Base-by-base conservation (phyloP, 2,797 vertebrate genomes). In the Ctenopoma multispine region DNA sequence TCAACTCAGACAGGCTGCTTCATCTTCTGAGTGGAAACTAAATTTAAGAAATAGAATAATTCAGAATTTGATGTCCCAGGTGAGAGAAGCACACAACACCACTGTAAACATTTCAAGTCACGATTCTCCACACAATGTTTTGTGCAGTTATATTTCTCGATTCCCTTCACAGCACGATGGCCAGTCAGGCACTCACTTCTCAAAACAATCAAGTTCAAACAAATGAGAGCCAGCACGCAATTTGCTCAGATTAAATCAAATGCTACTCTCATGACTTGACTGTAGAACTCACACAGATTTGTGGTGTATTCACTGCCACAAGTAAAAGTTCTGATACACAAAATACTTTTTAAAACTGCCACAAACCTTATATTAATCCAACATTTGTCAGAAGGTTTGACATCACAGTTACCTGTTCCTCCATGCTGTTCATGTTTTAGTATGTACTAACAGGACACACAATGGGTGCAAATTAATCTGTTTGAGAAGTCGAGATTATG, bases 21-120 rank as follows among this genome's bases (percentile, higher is more conserved):
- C 36, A 17, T 49, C 51, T 3, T 23, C 9, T 65, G 50, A 36
- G 41, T 69, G 31, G 61, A 73, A 61, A 77, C 36, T 12, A 69
- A 46, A 31, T 31, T 13, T 31, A 21, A 36, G 58, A 46, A 47
- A 21, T 9, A 36, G 11, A 1, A 36, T 36, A 11, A 51, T 31
- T 7, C 23, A 20, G 49, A 36, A 65, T 69, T 31, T 36, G 8
- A 44, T 55, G 41, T 68, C 58, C 72, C 24, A 21, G 38, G 43
- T 47, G 36, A 36, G 9, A 36, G 11, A 36, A 36, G 9, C 36
- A 11, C 36, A 36, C 36, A 36, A 36, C 9, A 36, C 4, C 51
- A 15, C 50, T 36, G 3, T 75, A 23, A 70, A 64, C 68, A 72
- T 75, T 63, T 69, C 5, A 69, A 41, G 40, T 31, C 17, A 18